Percentiles rank a stretch among this genome's conserved stretches.
Conservation (phyloP, 2,888 invertebrate species). For the Agonopterix alstromeriana region DNA sequence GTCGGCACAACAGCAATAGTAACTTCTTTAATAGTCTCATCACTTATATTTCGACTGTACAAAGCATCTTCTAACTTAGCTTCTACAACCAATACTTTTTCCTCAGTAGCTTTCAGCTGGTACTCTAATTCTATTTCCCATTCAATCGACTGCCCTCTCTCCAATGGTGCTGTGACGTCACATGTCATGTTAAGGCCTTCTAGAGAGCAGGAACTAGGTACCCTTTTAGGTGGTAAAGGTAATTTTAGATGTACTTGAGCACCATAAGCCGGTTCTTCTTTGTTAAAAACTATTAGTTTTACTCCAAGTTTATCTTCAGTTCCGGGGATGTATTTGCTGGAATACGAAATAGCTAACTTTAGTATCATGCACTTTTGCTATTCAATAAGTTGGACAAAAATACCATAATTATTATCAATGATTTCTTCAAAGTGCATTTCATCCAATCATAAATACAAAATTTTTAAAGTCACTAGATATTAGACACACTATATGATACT, state of each 20-base stretch:
- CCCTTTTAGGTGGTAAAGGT: conserved; percentile 44
- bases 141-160: conserved; percentile 31
- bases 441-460: too few species aligned
- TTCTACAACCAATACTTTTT: conserved; percentile 26
- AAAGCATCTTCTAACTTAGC: conserved; percentile 42
- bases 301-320: conserved; percentile 41
- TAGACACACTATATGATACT: too few species aligned
- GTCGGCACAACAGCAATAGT: conserved; percentile 33
- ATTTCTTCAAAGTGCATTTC: neutral
- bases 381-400: too few species aligned
- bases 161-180: conserved; percentile 45
- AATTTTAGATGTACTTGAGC: conserved; percentile 43
- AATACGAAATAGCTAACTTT: conserved; percentile 3
- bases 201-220: conserved; percentile 48
- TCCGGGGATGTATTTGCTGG: conserved; percentile 54
- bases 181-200: conserved; percentile 42
- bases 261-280: conserved; percentile 60
- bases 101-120: conserved; percentile 24
- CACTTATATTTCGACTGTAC: conserved; percentile 36
- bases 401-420: too few species aligned
- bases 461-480: too few species aligned
- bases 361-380: too few species aligned
- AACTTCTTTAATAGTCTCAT: conserved; percentile 25
- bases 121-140: conserved; percentile 62
- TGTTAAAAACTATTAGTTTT: conserved; percentile 41